phyloP scores from a whole-genome alignment of 2,113 vertebrate species.

The Nesogale talazaci region DNA sequence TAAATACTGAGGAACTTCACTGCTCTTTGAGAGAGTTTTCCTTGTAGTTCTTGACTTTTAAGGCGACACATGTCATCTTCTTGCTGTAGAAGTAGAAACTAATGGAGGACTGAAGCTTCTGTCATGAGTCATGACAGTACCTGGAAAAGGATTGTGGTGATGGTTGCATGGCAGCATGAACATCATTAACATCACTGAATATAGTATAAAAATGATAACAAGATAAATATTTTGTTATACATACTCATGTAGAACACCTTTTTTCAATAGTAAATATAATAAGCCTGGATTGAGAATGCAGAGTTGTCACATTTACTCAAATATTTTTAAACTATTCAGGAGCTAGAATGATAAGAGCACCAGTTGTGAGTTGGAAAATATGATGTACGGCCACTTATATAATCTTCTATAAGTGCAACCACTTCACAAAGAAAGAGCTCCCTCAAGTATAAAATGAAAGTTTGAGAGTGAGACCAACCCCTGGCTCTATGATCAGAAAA shows the following conservation, averaged over 20 bases:
- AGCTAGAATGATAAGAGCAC: neutral
- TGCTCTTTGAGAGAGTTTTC: neutral
- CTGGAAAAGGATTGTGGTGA: neutral
- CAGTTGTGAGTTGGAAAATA: neutral
- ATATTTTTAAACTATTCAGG: neutral
- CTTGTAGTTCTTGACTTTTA: neutral
- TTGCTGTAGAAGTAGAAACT: neutral
- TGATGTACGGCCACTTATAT: neutral
- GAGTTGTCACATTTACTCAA: neutral
- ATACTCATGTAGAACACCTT: neutral
- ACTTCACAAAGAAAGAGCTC: neutral
- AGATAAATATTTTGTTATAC: neutral
- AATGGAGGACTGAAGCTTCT: neutral
- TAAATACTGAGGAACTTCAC: neutral
- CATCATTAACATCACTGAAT: neutral
- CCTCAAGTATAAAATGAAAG: conserved; percentile 12
- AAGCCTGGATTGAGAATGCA: too few species aligned
- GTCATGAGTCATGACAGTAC: neutral
- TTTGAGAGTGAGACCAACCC: neutral
- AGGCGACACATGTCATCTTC: neutral
- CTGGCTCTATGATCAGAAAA: neutral
- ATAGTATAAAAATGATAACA: neutral
- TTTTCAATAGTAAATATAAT: neutral
- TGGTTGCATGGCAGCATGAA: neutral
- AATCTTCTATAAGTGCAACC: neutral